Evolutionary conservation across 2,113 vertebrate species (phyloP).

Genomic region (Nibea albiflora): DNA sequence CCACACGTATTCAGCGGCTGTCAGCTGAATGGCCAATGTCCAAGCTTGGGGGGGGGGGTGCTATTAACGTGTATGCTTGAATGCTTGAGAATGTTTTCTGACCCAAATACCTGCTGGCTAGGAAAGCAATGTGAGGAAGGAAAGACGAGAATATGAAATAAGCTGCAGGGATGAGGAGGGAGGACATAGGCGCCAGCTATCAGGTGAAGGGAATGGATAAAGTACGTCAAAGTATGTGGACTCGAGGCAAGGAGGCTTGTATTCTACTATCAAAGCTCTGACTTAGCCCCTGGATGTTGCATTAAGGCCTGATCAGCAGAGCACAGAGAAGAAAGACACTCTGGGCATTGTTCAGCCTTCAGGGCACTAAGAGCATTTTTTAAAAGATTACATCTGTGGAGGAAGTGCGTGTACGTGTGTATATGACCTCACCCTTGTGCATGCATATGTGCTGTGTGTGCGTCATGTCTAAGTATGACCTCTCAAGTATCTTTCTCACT

Average conservation of each 20-base stretch:
- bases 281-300: neutral
- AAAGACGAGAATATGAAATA: neutral
- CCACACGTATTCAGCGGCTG: neutral
- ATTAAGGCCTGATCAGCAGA: conserved; percentile 37
- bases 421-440: conserved; percentile 42
- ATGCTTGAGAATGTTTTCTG: conserved; percentile 29
- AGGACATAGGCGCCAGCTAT: neutral
- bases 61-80: conserved; percentile 7
- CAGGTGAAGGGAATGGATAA: conserved; percentile 13
- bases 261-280: neutral
- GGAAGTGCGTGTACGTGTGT: conserved; percentile 21
- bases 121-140: neutral
- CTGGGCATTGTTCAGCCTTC: conserved; percentile 41
- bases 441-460: conserved; percentile 26
- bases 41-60: neutral
- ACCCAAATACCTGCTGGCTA: conserved; percentile 52
- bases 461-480: conserved; percentile 32
- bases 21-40: conserved; percentile 19
- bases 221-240: neutral
- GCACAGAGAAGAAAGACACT: conserved; percentile 31
- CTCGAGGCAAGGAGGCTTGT: neutral
- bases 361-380: conserved; percentile 34
- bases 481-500: conserved; percentile 17
- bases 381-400: conserved; percentile 11
- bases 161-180: neutral